Evolutionary conservation across 2,888 invertebrate genomes (phyloP), one percentile per base, ranked within the genome.

Genomic region (Tortricodes alternella): DNA sequence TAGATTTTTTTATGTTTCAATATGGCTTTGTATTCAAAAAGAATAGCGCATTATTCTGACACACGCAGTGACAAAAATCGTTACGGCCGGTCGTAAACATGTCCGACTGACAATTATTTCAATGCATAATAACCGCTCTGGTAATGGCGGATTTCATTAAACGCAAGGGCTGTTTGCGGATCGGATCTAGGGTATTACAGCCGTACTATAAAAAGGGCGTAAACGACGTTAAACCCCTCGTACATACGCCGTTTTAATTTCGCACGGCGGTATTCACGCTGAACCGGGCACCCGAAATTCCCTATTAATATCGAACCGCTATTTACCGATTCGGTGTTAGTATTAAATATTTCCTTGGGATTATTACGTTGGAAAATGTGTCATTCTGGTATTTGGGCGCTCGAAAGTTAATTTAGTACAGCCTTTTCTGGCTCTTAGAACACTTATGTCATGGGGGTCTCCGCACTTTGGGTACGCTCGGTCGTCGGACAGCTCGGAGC

Each of bases 51-150:
- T n/a, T n/a, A n/a, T n/a, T n/a, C n/a, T n/a, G n/a, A n/a, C n/a
- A n/a, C n/a, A n/a, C n/a, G n/a, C n/a, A n/a, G 18, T 9, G 37
- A 48, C 37, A 48, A 37, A 44, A 9, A 46, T 0, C 16, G 8
- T 9, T 16, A 21, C 21, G 34, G 11, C 13, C 13, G 7, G 21
- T 23, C 23, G 65, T 71, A 71, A 70, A 73, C 68, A 66, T 60
- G 48, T 58, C 56, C 61, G 59, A 65, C 64, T 70, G 72, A 72
- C 73, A 69, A 70, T 68, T 68, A 62, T 67, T 60, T 62, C 56
- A 58, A 59, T 55, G 63, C 66, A 68, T 68, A 67, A 67, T 65
- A 70, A 64, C 64, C 53, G 60, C 60, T 63, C 62, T 63, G 62
- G 50, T 37, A 41, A 41, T 55, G 55, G 41, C 19, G 55, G 39